A percentile compares a stretch with the other conserved stretches of the same genome.
phyloP scores from a whole-genome alignment of 1,140 invertebrate genomes.

The Neodiprion lecontei region DNA sequence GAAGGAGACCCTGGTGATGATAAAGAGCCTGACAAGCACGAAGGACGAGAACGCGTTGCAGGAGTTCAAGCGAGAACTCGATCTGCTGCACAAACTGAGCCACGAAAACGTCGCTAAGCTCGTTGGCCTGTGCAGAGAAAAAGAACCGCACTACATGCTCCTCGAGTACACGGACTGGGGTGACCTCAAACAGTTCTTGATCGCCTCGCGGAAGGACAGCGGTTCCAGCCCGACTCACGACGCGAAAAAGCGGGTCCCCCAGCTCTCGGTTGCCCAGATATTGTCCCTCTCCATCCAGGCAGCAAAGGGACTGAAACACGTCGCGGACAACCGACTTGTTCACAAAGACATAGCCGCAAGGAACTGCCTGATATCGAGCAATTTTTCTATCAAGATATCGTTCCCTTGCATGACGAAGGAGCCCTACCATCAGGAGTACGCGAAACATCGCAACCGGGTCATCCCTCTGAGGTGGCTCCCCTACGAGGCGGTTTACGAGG shows the following conservation, averaged over 20 bases:
- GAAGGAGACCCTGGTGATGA: slow-evolving; percentile 68
- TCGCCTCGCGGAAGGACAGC: slow-evolving; percentile 76
- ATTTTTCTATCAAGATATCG: slow-evolving; percentile 84
- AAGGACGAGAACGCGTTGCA: slow-evolving; percentile 78
- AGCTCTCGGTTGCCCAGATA: slow-evolving; percentile 74
- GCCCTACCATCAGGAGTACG: slow-evolving; percentile 87
- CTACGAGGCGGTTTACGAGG: slow-evolving; percentile 86
- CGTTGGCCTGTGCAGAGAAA: slow-evolving; percentile 81
- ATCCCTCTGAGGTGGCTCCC: slow-evolving; percentile 78
- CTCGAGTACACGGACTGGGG: slow-evolving; percentile 95
- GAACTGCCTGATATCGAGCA: slow-evolving; percentile 90
- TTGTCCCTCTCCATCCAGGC: slow-evolving; percentile 79
- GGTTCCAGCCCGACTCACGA: slow-evolving; percentile 46
- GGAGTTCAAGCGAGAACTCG: slow-evolving; percentile 88
- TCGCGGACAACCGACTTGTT: slow-evolving; percentile 77
- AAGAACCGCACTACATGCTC: slow-evolving; percentile 88
- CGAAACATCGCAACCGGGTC: slow-evolving; percentile 78
- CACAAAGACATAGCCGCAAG: slow-evolving; percentile 91
- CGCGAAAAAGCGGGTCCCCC: slow-evolving; percentile 64
- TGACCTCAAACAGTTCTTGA: slow-evolving; percentile 92
- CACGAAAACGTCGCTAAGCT: slow-evolving; percentile 83
- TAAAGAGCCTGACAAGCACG: slow-evolving; percentile 76
- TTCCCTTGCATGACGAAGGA: slow-evolving; percentile 82
- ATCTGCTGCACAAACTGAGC: slow-evolving; percentile 80
- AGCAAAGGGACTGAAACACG: slow-evolving; percentile 83